Evolutionary conservation across 2,888 invertebrate species (phyloP).

Genomic region (Lithophane leautieri): DNA sequence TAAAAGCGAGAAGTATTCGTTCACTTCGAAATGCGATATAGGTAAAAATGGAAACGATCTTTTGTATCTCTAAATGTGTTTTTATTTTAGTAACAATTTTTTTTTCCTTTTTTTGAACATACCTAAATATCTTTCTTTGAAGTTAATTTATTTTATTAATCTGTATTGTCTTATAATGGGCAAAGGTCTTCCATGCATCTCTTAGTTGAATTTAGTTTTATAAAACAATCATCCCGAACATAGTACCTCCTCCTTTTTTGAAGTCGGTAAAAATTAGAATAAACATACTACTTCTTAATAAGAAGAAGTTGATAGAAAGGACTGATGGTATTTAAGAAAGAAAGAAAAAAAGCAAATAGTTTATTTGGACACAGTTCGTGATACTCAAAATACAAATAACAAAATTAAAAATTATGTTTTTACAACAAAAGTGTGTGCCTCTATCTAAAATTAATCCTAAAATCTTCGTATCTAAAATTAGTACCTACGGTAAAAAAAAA

Average conservation of each 20-base stretch:
- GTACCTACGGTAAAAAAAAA: neutral
- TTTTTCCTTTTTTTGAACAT: conserved; percentile 1
- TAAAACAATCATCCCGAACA: no score
- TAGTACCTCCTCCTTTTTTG: no score
- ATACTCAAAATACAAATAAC: no score
- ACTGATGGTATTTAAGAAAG: no score
- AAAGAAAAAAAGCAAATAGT: no score
- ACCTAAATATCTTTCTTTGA: conserved; percentile 9
- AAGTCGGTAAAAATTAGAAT: no score
- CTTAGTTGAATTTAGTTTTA: neutral
- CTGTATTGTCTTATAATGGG: neutral
- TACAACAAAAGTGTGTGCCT: no score
- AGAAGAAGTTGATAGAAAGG: neutral
- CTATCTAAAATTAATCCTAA: no score
- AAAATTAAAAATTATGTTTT: no score
- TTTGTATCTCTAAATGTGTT: conserved; percentile 20
- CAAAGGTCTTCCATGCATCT: neutral
- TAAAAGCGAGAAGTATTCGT: conserved; percentile 28
- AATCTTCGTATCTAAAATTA: no score
- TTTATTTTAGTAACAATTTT: conserved; percentile 1
- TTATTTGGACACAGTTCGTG: no score
- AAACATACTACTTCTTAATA: neutral
- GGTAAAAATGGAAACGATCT: conserved; percentile 19
- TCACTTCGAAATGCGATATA: conserved; percentile 30
- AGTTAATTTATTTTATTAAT: conserved; percentile 25